Evolutionary conservation across 2,113 vertebrate genomes (phyloP).

Genomic region (Anolis sagrei): DNA sequence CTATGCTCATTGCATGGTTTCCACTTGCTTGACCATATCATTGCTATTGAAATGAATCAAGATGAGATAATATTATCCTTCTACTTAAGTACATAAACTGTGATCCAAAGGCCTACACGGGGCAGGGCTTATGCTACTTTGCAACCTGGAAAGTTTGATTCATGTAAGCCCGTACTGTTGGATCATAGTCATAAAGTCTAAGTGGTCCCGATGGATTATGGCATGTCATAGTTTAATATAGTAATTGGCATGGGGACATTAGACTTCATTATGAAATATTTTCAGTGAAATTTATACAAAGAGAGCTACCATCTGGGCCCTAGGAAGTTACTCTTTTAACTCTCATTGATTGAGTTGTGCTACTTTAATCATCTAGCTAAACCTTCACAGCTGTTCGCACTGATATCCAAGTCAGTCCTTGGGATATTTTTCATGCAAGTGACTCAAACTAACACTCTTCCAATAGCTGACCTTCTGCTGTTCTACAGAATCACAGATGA

Average conservation of each 20-base stretch:
- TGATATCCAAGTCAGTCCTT: conserved; percentile 11
- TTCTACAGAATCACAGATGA: conserved; percentile 9
- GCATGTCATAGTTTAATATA: conserved; percentile 1
- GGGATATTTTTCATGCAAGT: conserved; percentile 34
- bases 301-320: background rate
- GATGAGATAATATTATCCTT: background rate
- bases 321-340: conserved; percentile 16
- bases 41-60: background rate
- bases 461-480: conserved; percentile 35
- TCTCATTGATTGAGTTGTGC: background rate
- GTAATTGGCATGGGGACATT: background rate
- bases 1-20: too few relatives aligned
- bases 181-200: background rate
- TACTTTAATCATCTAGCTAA: conserved; percentile 38
- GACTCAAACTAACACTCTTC: conserved; percentile 6
- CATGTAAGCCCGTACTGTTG: background rate
- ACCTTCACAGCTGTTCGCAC: background rate
- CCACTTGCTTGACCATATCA: background rate
- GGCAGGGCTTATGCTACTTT: background rate
- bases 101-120: background rate
- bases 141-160: background rate
- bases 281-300: background rate
- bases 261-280: conserved; percentile 20
- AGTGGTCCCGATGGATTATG: background rate
- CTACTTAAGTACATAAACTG: background rate